Evolutionary conservation across 2,797 vertebrate species (phyloP), one percentile per base, ranked within the genome.

Genomic region (Oophaga sylvatica): DNA sequence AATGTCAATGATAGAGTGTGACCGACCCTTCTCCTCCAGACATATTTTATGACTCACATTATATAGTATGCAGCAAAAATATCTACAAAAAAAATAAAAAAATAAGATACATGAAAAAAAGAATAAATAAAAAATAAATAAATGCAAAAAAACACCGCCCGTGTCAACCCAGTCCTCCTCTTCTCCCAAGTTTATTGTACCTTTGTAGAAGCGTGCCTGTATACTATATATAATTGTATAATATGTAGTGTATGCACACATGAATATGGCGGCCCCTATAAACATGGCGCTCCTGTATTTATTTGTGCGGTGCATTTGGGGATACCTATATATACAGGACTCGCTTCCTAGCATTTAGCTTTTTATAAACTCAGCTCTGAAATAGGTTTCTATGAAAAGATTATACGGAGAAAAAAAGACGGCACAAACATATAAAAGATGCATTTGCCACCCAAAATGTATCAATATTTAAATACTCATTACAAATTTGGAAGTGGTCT

Each of bases 401-500:
- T 48, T 76, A 41, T 22, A 26, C 17, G 26, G 5, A 20, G 9
- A 19, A 71, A 53, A 41, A 41, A 57, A 26, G 13, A 7, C 31
- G 8, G 56, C 15, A 31, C 15, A 83, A 59, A 73, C 63, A 31
- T 83, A 76, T 82, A 77, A 82, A 76, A 82, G 41, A 57, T 26
- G 67, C 41, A 41, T 57, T 76, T 81, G 35, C 86, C 86, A 87
- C 86, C 86, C 80, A 83, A 71, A 59, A 80, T 81, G 56, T 71
- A 87, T 81, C 78, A 87, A 87, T 82, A 77, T 87, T 83, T 31
- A 87, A 83, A 81, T 56, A 77, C 80, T 87, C 80, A 65, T 82
- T 77, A 82, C 73, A 87, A 20, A 87, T 82, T 82, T 67, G 80
- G 80, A 87, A 87, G 70, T 77, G 86, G 71, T 83, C 75, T 81